Percentiles rank a stretch among this genome's conserved stretches.
Conservation (phyloP, 2,888 invertebrate genomes). For the Phragmatobia fuliginosa region DNA sequence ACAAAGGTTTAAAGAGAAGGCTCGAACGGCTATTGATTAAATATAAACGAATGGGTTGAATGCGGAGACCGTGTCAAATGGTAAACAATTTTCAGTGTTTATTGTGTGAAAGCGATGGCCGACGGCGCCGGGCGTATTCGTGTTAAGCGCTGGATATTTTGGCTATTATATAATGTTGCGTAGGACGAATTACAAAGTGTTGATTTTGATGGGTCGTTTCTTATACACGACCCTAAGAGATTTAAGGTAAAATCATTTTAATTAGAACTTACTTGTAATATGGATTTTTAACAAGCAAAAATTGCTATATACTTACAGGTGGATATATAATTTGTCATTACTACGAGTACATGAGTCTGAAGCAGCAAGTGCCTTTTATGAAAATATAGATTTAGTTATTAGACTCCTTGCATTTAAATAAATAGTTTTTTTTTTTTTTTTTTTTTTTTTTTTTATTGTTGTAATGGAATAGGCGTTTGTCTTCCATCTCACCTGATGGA, state of each 20-base stretch:
- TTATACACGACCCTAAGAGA: not conserved
- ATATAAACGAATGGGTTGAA: constrained; percentile 24
- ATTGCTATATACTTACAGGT: not conserved
- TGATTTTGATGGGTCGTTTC: not conserved
- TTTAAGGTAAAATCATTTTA: not conserved
- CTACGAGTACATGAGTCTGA: not conserved
- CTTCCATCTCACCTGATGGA: too few species aligned
- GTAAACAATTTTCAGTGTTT: constrained; percentile 27
- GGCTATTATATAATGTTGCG: constrained; percentile 12
- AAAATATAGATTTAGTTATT: too few species aligned
- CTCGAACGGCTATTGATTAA: constrained; percentile 19
- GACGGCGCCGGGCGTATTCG: constrained; percentile 1
- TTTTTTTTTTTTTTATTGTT: too few species aligned
- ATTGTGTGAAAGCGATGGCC: constrained; percentile 29
- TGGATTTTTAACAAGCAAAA: not conserved
- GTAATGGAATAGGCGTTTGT: too few species aligned
- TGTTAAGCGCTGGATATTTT: constrained; percentile 15
- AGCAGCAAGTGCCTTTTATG: not conserved
- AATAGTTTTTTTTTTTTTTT: too few species aligned
- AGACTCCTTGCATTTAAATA: too few species aligned
- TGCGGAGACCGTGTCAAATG: constrained; percentile 23
- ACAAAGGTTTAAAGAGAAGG: not conserved
- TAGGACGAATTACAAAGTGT: constrained; percentile 13
- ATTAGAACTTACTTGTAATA: not conserved
- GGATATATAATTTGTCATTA: not conserved